Base-by-base conservation (phyloP, 2,797 vertebrate species). In the Brachyrhaphis roseni region DNA sequence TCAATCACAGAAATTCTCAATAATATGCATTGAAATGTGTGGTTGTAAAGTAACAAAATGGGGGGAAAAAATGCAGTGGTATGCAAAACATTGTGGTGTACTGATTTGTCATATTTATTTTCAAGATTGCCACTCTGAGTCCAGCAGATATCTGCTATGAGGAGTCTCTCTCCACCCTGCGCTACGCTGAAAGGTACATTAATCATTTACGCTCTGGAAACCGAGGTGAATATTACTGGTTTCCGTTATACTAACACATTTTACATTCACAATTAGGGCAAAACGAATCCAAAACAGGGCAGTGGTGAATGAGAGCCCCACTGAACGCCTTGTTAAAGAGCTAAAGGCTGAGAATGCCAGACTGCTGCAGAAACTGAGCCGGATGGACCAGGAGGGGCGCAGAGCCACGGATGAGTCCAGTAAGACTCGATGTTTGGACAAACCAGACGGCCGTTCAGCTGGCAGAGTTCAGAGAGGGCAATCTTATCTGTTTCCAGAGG, bases 101-200 rank as follows among this genome's bases (percentile, higher is more conserved):
- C 43, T 71, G 13, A 46, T 39, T 51, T 74, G 39, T 43, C 31
- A 23, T 20, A 31, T n/a, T 70, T 16, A 51, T 81, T 88, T 78
- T 75, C 39, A 78, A 98, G 98, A 96, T 97, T 47, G 97, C 96
- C 28, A 95, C 97, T 0, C 84, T 97, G 76, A 98, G 97, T 81
- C 97, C 97, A 1, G 97, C 97, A 72, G 98, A 97, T 83, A 96
- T 97, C 87, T 97, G 96, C 90, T 98, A 96, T 5, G 97, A 98
- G 79, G 97, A 97, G 89, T 96, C 97, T 18, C 93, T 97, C 46
- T 97, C 97, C 20, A 97, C 97, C 0, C 88, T 97, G 76, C 96
- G 96, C 79, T 98, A 97, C 0, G 97, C 97, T 11, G 97, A 97
- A 85, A 96, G 97, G 97, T 98, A 82, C 18, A 59, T 79, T 26